phyloP scores from a whole-genome alignment of 2,797 vertebrate species.

The Anas acuta region DNA sequence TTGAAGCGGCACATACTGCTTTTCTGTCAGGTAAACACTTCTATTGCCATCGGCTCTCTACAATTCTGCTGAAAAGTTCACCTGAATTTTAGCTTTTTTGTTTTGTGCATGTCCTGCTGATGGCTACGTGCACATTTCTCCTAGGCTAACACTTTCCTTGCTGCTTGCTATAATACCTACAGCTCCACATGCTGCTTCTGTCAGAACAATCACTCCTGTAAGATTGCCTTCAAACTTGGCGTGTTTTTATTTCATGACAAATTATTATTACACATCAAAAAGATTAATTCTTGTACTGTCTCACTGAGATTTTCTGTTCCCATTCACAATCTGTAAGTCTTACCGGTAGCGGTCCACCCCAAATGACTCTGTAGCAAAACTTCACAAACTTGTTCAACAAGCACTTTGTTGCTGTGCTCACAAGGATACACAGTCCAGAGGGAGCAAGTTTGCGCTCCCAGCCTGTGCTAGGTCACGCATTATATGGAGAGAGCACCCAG shows the following conservation, averaged over 20 bases:
- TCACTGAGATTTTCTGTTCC: slow-evolving; percentile 13
- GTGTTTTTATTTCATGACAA: background rate
- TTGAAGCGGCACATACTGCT: background rate
- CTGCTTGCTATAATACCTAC: background rate
- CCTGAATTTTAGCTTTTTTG: background rate
- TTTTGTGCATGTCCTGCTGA: background rate
- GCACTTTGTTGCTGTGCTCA: background rate
- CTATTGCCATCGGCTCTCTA: background rate
- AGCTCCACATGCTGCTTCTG: background rate
- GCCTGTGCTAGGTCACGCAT: background rate
- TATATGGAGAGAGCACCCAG: background rate
- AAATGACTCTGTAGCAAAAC: background rate
- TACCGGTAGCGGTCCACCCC: background rate
- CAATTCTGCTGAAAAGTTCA: background rate
- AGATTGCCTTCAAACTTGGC: background rate
- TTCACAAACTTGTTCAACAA: background rate
- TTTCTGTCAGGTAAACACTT: background rate
- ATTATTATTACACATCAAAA: background rate
- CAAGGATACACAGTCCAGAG: background rate
- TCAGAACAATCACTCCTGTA: background rate
- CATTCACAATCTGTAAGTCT: background rate
- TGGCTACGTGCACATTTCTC: background rate
- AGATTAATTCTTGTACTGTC: background rate
- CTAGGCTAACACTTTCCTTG: background rate
- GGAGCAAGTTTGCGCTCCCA: background rate